Percentiles rank a stretch among this genome's conserved stretches.
Conservation (phyloP, 2,113 vertebrate genomes). For the Phyllopteryx taeniolatus region DNA sequence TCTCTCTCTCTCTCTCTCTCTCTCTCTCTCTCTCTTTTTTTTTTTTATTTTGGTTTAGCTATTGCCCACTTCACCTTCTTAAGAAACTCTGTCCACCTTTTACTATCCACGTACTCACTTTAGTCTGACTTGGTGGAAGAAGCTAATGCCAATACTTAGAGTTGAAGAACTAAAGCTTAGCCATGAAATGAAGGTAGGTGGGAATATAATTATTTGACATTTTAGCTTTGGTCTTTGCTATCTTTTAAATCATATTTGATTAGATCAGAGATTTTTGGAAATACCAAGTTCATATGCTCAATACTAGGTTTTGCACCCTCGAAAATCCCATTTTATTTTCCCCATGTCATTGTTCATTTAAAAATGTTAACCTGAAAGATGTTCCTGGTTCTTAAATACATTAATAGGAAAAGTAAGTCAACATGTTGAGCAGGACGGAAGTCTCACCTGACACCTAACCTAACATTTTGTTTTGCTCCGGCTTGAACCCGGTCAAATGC, state of each 20-base stretch:
- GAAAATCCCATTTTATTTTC: background rate
- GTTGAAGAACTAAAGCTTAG: slow-evolving; percentile 77
- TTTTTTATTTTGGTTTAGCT: slow-evolving; percentile 24
- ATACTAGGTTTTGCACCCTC: background rate
- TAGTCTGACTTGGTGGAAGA: slow-evolving; percentile 69
- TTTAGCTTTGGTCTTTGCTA: background rate
- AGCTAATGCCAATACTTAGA: slow-evolving; percentile 78
- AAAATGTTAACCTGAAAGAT: slow-evolving; percentile 30
- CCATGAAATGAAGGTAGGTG: slow-evolving; percentile 84
- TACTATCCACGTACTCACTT: slow-evolving; percentile 41
- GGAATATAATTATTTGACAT: slow-evolving; percentile 37
- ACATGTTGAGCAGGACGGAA: slow-evolving; percentile 59
- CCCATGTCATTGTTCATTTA: background rate
- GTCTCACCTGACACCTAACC: slow-evolving; percentile 64
- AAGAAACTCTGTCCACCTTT: slow-evolving; percentile 44
- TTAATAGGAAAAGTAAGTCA: slow-evolving; percentile 47
- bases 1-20: slow-evolving; percentile 47
- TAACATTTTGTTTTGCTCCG: slow-evolving; percentile 65
- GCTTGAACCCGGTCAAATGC: slow-evolving; percentile 64
- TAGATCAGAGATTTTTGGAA: background rate
- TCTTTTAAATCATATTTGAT: slow-evolving; percentile 5
- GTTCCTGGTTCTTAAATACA: slow-evolving; percentile 10
- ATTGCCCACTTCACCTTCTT: slow-evolving; percentile 54
- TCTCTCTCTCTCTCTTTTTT: slow-evolving; percentile 20
- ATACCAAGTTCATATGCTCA: background rate